phyloP scores from a whole-genome alignment of 1,140 invertebrate species.

The Lepidotrigona ventralis region DNA sequence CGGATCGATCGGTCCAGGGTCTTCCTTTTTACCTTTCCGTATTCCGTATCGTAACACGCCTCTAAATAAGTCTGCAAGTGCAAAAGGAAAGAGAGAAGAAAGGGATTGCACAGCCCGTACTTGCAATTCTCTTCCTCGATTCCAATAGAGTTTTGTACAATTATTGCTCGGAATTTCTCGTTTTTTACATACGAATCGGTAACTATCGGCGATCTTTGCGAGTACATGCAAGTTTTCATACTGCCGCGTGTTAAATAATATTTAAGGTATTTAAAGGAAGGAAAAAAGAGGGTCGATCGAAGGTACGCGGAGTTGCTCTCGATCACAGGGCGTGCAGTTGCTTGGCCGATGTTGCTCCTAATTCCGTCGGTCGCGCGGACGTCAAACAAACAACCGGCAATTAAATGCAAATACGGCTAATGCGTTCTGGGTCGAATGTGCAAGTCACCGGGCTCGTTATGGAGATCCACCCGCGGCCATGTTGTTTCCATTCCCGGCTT shows the following conservation, averaged over 20 bases:
- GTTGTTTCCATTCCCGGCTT: constrained; percentile 63
- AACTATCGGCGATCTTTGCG: no score
- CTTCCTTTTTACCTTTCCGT: constrained; percentile 70
- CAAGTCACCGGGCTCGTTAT: constrained; percentile 77
- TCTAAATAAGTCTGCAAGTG: not conserved
- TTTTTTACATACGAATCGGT: no score
- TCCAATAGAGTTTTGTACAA: no score
- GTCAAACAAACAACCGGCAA: constrained; percentile 80
- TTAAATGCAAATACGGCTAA: constrained; percentile 80
- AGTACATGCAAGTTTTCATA: no score
- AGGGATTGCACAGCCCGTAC: not conserved
- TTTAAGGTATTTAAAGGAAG: no score
- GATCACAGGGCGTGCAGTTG: constrained; percentile 53
- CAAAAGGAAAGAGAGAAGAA: not conserved
- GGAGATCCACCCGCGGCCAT: constrained; percentile 72
- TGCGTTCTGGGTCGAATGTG: constrained; percentile 75
- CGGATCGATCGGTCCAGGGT: constrained; percentile 50
- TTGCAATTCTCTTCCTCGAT: no score
- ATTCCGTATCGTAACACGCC: not conserved
- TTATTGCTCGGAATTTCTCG: no score
- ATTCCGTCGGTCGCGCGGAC: constrained; percentile 73
- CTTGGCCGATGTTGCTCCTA: constrained; percentile 59
- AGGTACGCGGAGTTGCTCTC: not conserved
- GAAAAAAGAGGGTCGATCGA: no score
- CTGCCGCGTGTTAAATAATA: no score